phyloP scores from a whole-genome alignment of 2,113 vertebrate species.

The Cryptoleucopteryx plumbea region DNA sequence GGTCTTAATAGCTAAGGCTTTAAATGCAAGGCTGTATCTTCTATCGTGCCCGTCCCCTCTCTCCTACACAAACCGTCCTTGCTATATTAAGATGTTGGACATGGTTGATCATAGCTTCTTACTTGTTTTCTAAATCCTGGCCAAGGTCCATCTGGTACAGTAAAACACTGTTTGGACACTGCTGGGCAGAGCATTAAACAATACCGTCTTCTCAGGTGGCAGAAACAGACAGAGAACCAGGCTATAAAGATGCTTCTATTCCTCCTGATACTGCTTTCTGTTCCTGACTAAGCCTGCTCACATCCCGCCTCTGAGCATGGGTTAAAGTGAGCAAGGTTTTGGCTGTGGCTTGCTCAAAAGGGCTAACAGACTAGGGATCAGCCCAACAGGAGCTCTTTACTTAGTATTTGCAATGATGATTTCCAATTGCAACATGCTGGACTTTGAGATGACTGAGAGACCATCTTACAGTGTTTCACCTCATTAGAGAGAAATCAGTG shows the following conservation, averaged over 20 bases:
- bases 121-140: not conserved
- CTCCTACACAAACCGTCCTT: not conserved
- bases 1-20: not conserved
- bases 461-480: not conserved
- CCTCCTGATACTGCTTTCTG: not conserved
- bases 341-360: not conserved
- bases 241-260: not conserved
- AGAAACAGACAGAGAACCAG: not conserved
- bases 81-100: not conserved
- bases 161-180: not conserved
- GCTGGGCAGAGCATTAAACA: not conserved
- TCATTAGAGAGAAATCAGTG: not conserved
- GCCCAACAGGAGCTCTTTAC: not conserved
- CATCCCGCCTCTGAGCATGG: not conserved
- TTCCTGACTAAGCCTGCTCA: not conserved
- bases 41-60: fast-evolving
- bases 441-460: not conserved
- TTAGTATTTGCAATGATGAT: not conserved
- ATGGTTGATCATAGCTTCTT: not conserved
- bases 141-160: not conserved
- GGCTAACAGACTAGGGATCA: not conserved
- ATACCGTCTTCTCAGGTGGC: not conserved
- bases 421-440: not conserved
- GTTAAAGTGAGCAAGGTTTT: not conserved
- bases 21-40: not conserved